Evolutionary conservation across 2,113 vertebrate genomes (phyloP).

Genomic region (Oryzias melastigma): DNA sequence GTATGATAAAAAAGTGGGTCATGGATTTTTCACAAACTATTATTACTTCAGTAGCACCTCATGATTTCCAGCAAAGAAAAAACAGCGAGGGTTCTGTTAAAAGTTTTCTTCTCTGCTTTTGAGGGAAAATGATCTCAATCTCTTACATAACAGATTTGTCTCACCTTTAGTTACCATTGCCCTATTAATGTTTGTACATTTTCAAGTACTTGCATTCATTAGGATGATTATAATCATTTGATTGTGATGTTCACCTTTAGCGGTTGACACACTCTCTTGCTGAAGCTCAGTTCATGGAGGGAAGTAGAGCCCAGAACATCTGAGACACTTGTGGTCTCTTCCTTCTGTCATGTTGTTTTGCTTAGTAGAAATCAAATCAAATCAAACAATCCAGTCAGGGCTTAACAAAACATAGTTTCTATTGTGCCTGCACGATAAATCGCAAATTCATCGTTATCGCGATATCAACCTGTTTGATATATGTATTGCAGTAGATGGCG

Average conservation of each 20-base stretch:
- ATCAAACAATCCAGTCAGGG: too few relatives aligned
- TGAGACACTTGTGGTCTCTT: neutral
- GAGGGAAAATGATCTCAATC: too few relatives aligned
- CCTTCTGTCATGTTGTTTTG: slow-evolving; percentile 1
- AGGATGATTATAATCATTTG: too few relatives aligned
- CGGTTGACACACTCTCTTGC: neutral
- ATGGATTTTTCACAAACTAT: slow-evolving; percentile 17
- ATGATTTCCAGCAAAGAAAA: slow-evolving; percentile 5
- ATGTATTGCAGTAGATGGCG: too few relatives aligned
- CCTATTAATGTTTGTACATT: too few relatives aligned
- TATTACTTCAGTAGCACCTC: neutral
- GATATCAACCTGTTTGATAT: too few relatives aligned
- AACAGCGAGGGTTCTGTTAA: neutral
- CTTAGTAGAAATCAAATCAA: too few relatives aligned
- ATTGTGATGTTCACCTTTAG: slow-evolving; percentile 5
- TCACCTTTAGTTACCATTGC: neutral
- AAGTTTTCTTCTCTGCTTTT: too few relatives aligned
- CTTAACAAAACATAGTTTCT: too few relatives aligned
- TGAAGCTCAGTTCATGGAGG: neutral
- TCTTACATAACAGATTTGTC: neutral
- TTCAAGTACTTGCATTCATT: too few relatives aligned
- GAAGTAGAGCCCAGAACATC: neutral
- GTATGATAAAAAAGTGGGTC: slow-evolving; percentile 17
- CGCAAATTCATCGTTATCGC: too few relatives aligned
- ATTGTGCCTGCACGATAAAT: too few relatives aligned